These are phyloP conservation scores for Tanypteryx hageni DNA, from an alignment of 2,888 invertebrate species.

Conservation along the genomic window DNA sequence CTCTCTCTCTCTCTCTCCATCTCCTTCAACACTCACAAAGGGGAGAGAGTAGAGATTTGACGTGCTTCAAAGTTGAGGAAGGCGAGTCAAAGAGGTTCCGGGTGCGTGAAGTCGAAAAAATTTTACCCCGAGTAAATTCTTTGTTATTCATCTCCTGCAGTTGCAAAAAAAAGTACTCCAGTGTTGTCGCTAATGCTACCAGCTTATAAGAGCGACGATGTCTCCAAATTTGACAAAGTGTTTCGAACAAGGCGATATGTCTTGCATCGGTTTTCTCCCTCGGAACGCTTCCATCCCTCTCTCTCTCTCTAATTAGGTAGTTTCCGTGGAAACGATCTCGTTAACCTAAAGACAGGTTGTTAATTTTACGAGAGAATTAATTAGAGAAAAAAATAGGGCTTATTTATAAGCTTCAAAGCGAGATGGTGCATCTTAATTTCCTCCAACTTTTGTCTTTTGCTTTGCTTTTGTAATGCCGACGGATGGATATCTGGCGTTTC, in stretches of 20 bases:
- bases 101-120: neutral
- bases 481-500: too few species aligned
- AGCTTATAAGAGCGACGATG: neutral
- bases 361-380: neutral
- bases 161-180: neutral
- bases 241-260: neutral
- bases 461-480: too few species aligned
- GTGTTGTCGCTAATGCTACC: neutral
- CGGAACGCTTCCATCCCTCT: too few species aligned
- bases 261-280: neutral
- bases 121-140: neutral
- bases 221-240: neutral
- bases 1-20: neutral
- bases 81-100: neutral
- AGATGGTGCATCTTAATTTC: too few species aligned
- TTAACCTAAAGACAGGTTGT: neutral
- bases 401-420: too few species aligned
- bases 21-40: neutral
- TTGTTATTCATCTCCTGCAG: too few species aligned
- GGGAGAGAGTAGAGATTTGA: too few species aligned
- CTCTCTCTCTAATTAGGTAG: neutral
- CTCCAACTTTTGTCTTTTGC: too few species aligned
- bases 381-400: neutral
- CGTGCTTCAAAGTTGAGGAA: neutral
- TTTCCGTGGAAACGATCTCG: neutral